phyloP scores from a whole-genome alignment of 2,113 vertebrate genomes.

The Cranoglanis bouderius region DNA sequence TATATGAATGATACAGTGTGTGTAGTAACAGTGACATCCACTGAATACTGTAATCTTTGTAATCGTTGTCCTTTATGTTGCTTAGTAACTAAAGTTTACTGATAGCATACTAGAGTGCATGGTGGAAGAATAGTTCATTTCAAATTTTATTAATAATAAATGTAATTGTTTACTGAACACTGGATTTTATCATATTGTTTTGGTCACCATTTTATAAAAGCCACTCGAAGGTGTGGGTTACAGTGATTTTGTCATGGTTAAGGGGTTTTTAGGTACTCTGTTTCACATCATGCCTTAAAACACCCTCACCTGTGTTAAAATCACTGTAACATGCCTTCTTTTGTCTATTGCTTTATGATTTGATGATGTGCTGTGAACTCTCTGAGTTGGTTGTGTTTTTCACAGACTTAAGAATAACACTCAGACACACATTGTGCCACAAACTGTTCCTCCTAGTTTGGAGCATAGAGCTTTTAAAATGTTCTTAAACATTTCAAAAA shows the following conservation, averaged over 20 bases:
- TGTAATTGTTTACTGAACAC: background rate
- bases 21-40: too few relatives aligned
- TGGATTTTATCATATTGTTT: background rate
- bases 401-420: constrained; percentile 25
- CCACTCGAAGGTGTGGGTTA: background rate
- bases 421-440: background rate
- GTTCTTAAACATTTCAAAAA: too few relatives aligned
- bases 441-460: constrained; percentile 2
- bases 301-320: background rate
- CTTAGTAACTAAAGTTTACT: background rate
- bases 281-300: background rate
- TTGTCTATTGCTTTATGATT: background rate
- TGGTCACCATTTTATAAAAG: background rate
- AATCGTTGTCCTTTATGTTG: background rate
- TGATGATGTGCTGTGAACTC: constrained; percentile 23
- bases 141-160: background rate
- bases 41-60: background rate
- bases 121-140: background rate
- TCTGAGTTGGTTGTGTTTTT: background rate
- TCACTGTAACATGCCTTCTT: background rate
- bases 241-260: background rate
- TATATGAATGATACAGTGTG: too few relatives aligned
- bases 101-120: background rate
- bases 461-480: constrained; percentile 2
- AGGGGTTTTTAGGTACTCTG: background rate